These are phyloP conservation scores for Phacellophora camtschatica DNA, from an alignment of 30 jellyfish, hydroid and myxozoan species.

Conservation along the genomic window DNA sequence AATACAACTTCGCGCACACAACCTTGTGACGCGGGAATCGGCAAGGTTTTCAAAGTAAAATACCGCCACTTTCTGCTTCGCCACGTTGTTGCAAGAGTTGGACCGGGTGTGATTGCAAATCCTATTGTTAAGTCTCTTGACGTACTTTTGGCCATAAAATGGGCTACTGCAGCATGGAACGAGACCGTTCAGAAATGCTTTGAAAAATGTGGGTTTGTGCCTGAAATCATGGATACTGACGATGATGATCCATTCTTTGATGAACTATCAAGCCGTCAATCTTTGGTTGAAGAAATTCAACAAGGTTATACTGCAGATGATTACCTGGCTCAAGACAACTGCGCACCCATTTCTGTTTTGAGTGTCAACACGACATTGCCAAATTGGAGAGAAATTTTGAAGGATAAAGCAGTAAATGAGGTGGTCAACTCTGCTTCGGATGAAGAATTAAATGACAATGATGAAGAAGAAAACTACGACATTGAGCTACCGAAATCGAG, in stretches of 20 bases:
- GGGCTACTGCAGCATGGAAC: conserved; percentile 64
- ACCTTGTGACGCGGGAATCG: conserved; percentile 36
- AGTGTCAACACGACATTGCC: too few relatives aligned
- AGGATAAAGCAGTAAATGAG: conserved; percentile 12
- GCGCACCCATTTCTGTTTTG: conserved; percentile 30
- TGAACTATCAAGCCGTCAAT: conserved; percentile 20
- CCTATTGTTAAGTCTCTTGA: conserved; percentile 51
- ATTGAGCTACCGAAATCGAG: conserved; percentile 29
- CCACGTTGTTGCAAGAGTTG: conserved; percentile 58
- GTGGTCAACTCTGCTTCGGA: conserved; percentile 19
- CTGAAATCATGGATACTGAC: conserved; percentile 41
- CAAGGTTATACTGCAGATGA: too few relatives aligned
- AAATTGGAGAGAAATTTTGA: too few relatives aligned
- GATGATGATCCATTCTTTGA: conserved; percentile 48
- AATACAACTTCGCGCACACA: conserved; percentile 42
- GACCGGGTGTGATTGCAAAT: conserved; percentile 28
- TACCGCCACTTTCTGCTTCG: conserved; percentile 31
- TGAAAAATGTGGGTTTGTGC: not conserved
- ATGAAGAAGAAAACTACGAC: not conserved
- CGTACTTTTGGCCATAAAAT: conserved; percentile 53
- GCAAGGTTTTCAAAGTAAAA: not conserved
- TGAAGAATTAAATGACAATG: conserved; percentile 4
- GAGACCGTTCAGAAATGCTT: too few relatives aligned
- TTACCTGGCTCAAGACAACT: too few relatives aligned
- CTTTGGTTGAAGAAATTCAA: too few relatives aligned